These are phyloP conservation scores for Oreohelix idahoensis DNA, from an alignment of 1,140 invertebrate genomes.

Conservation along the genomic window DNA sequence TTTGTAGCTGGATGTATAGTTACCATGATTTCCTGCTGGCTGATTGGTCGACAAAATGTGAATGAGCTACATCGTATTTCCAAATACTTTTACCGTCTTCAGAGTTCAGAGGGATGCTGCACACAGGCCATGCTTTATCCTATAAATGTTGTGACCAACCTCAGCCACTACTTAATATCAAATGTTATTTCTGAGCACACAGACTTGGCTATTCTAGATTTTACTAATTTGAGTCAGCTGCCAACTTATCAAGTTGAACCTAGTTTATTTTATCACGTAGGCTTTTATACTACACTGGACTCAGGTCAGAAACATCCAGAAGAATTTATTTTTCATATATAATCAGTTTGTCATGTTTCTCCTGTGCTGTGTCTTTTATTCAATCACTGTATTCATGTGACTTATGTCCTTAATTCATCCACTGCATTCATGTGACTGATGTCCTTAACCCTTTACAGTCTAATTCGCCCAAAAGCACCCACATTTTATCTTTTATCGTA, in stretches of 20 bases:
- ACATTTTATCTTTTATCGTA: too few relatives aligned
- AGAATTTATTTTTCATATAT: conserved; percentile 23
- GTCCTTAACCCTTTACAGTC: too few relatives aligned
- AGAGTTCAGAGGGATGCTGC: conserved; percentile 24
- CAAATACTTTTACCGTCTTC: conserved; percentile 19
- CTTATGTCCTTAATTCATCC: too few relatives aligned
- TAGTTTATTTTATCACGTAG: conserved; percentile 30
- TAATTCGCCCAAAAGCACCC: too few relatives aligned
- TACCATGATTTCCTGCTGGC: conserved; percentile 2
- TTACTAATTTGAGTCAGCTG: not conserved
- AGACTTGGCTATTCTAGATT: conserved; percentile 29
- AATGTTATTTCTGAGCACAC: not conserved
- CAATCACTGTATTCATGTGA: too few relatives aligned
- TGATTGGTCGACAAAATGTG: conserved; percentile 27
- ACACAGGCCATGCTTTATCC: conserved; percentile 36
- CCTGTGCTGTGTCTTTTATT: too few relatives aligned
- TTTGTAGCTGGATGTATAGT: not conserved
- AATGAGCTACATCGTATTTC: conserved; percentile 15
- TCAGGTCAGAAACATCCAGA: conserved; percentile 20
- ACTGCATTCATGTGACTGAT: too few relatives aligned
- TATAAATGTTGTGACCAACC: not conserved
- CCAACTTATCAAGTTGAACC: conserved; percentile 19
- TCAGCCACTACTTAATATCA: not conserved
- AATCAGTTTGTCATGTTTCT: not conserved
- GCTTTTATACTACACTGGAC: not conserved